These are phyloP conservation scores for Parasteatoda tepidariorum DNA, from an alignment of 1,140 invertebrate genomes.

Conservation along the genomic window DNA sequence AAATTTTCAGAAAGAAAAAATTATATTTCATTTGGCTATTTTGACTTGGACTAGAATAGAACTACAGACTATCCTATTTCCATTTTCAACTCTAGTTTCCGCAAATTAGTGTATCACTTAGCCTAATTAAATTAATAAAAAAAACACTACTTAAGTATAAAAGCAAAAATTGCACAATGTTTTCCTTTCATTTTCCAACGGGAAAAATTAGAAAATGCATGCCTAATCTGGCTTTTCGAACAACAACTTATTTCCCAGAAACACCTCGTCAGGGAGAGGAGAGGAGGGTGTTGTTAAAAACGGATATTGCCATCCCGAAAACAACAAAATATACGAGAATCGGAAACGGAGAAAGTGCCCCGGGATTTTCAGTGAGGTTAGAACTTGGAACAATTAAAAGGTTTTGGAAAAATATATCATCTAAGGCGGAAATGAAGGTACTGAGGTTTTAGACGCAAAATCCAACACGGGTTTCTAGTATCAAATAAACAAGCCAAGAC, in stretches of 20 bases:
- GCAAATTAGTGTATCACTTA: too few relatives aligned
- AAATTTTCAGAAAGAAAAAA: too few relatives aligned
- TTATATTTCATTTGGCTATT: too few relatives aligned
- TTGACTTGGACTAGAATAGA: too few relatives aligned
- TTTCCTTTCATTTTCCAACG: too few relatives aligned
- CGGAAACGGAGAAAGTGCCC: neutral
- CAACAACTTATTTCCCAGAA: neutral
- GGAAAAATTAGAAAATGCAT: neutral
- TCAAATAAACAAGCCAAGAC: slow-evolving; percentile 5
- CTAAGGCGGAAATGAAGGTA: neutral
- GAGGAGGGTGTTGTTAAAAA: neutral
- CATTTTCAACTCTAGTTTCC: too few relatives aligned
- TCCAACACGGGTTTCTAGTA: neutral
- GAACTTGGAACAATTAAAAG: neutral
- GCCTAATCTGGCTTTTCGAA: neutral
- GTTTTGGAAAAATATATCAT: neutral
- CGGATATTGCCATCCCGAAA: neutral
- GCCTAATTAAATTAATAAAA: too few relatives aligned
- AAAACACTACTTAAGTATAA: too few relatives aligned
- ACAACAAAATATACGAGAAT: neutral
- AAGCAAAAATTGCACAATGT: too few relatives aligned
- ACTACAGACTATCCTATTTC: too few relatives aligned
- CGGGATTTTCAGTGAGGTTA: neutral
- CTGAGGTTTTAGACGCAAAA: neutral
- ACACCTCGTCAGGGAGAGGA: too few relatives aligned